phyloP scores from a whole-genome alignment of 2,888 invertebrate species.

The Hemaris fuciformis region DNA sequence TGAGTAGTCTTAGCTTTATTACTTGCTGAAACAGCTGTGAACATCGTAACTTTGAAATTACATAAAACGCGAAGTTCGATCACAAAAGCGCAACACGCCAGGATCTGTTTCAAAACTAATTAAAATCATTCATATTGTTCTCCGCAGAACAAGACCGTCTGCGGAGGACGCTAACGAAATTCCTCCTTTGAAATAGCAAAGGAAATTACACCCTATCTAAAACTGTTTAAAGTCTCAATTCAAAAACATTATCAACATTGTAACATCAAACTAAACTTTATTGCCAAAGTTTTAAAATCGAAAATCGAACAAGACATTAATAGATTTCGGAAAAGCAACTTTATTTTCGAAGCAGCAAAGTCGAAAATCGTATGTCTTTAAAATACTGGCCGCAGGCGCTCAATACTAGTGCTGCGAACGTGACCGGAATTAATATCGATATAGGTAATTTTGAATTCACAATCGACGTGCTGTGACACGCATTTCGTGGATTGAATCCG shows the following conservation, averaged over 20 bases:
- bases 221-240: neutral
- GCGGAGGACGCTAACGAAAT: neutral
- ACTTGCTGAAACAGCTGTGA: neutral
- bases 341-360: neutral
- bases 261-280: neutral
- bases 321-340: neutral
- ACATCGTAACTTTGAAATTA: neutral
- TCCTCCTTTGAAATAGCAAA: neutral
- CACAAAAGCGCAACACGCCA: neutral
- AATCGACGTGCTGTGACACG: slow-evolving; percentile 46
- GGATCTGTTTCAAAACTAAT: neutral
- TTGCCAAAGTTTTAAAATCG: neutral
- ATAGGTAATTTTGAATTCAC: slow-evolving; percentile 38
- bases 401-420: slow-evolving; percentile 52
- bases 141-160: neutral
- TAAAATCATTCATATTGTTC: slow-evolving; percentile 3
- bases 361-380: neutral
- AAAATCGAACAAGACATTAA: neutral
- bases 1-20: no score
- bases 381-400: neutral
- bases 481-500: slow-evolving; percentile 52
- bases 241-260: neutral
- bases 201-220: neutral
- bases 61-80: neutral
- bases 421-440: slow-evolving; percentile 52